phyloP scores from a whole-genome alignment of 2,113 vertebrate species.

The Pterocles burchelli region DNA sequence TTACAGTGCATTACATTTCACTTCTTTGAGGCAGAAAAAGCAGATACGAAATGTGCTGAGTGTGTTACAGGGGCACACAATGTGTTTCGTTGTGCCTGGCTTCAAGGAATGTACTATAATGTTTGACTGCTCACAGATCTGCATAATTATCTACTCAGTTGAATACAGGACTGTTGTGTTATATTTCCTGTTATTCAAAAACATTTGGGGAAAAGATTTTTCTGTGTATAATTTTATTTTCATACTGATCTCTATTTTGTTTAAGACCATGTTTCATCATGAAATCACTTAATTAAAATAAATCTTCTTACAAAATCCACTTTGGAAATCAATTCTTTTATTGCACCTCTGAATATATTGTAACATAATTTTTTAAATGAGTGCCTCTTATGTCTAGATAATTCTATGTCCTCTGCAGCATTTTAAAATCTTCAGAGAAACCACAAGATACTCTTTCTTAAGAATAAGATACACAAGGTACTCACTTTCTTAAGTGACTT shows the following conservation, averaged over 20 bases:
- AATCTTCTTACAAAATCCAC: conserved; percentile 75
- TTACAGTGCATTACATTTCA: conserved; percentile 47
- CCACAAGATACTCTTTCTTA: background rate
- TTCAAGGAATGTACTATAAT: conserved; percentile 45
- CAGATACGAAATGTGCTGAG: conserved; percentile 19
- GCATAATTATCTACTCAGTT: conserved; percentile 49
- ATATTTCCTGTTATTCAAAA: conserved; percentile 76
- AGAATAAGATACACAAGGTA: no score
- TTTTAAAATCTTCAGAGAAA: background rate
- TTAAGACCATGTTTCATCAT: conserved; percentile 78
- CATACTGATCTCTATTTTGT: conserved; percentile 84
- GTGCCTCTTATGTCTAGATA: background rate
- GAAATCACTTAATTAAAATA: conserved; percentile 78
- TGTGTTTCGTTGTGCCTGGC: conserved; percentile 20
- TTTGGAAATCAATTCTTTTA: conserved; percentile 35
- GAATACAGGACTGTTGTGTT: conserved; percentile 66
- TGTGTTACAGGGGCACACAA: conserved; percentile 3
- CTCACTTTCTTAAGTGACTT: background rate
- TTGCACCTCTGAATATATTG: background rate
- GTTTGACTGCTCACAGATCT: conserved; percentile 66
- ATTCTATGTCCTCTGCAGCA: background rate
- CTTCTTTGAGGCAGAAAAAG: conserved; percentile 11
- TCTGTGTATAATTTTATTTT: conserved; percentile 78
- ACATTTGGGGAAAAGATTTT: conserved; percentile 70
- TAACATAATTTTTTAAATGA: background rate